A percentile compares a stretch with the other conserved stretches of the same genome.
These are phyloP conservation scores for Drosophila paucipuncta DNA, from an alignment of 2,888 invertebrate species.

Conservation along the genomic window DNA sequence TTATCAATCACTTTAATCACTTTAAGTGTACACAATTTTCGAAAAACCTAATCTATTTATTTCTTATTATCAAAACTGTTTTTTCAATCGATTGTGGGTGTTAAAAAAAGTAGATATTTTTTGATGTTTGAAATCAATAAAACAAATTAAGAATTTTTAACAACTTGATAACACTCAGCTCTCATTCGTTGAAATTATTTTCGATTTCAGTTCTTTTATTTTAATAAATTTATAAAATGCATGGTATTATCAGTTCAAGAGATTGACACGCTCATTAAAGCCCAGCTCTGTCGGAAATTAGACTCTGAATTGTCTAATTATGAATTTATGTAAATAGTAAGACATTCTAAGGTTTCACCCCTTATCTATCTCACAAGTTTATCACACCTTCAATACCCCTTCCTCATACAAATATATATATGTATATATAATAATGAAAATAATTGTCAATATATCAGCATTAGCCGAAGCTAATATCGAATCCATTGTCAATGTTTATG, in stretches of 20 bases:
- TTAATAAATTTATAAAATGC: not conserved
- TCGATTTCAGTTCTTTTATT: not conserved
- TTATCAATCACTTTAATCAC: not conserved
- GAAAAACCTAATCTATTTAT: not conserved
- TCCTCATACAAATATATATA: not conserved
- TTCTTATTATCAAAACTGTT: not conserved
- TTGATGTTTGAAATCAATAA: not conserved
- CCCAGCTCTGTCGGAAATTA: not conserved
- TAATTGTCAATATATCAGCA: constrained; percentile 33
- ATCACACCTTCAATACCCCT: not conserved
- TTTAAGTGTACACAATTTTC: not conserved
- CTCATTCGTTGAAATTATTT: not conserved
- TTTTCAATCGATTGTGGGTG: not conserved
- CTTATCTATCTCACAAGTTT: not conserved
- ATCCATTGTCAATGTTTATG: constrained; percentile 33
- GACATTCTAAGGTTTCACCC: not conserved
- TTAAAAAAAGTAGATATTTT: not conserved
- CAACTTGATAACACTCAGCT: not conserved
- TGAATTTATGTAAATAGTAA: not conserved
- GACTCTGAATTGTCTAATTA: not conserved
- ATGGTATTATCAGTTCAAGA: too few species aligned
- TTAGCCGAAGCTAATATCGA: constrained; percentile 43
- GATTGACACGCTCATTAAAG: not conserved
- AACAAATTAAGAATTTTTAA: not conserved
- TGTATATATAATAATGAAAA: constrained; percentile 22